These are phyloP conservation scores for Drosophila orena DNA, from an alignment of 1,140 invertebrate genomes.

Conservation along the genomic window DNA sequence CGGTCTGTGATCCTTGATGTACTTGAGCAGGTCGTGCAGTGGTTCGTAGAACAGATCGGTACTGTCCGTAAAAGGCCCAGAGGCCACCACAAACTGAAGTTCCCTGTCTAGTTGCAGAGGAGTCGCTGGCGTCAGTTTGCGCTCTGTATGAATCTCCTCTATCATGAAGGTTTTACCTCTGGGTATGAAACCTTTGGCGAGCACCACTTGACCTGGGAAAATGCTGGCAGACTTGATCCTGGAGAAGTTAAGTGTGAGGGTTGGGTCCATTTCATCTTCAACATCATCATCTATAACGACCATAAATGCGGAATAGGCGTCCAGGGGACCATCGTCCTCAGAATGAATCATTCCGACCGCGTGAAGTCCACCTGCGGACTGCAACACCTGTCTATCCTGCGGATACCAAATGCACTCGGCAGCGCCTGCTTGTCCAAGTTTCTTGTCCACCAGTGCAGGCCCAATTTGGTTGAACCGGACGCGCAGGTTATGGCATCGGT, in stretches of 20 bases:
- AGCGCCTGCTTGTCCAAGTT: constrained; percentile 50
- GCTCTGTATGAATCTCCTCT: constrained; percentile 87
- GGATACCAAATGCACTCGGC: constrained; percentile 70
- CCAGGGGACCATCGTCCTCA: constrained; percentile 89
- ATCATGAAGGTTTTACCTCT: constrained; percentile 89
- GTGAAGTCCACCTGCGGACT: constrained; percentile 56
- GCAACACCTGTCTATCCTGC: constrained; percentile 56
- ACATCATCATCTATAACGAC: constrained; percentile 88
- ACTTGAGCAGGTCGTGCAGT: constrained; percentile 90
- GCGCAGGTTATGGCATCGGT: constrained; percentile 56
- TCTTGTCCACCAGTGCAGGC: constrained; percentile 55
- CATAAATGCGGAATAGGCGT: constrained; percentile 88
- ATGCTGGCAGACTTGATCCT: constrained; percentile 90
- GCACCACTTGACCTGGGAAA: constrained; percentile 94
- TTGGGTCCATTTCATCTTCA: constrained; percentile 84
- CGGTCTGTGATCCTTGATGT: constrained; percentile 89
- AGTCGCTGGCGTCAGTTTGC: constrained; percentile 57
- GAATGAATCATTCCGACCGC: constrained; percentile 90
- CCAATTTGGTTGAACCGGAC: constrained; percentile 59
- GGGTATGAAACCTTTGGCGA: constrained; percentile 89
- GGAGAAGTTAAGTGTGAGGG: constrained; percentile 87
- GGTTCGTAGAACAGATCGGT: constrained; percentile 93
- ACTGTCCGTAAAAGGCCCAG: constrained; percentile 92
- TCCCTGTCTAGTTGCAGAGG: constrained; percentile 85
- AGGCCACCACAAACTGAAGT: constrained; percentile 90